phyloP scores from a whole-genome alignment of 2,797 vertebrate species.

The Catharus ustulatus region DNA sequence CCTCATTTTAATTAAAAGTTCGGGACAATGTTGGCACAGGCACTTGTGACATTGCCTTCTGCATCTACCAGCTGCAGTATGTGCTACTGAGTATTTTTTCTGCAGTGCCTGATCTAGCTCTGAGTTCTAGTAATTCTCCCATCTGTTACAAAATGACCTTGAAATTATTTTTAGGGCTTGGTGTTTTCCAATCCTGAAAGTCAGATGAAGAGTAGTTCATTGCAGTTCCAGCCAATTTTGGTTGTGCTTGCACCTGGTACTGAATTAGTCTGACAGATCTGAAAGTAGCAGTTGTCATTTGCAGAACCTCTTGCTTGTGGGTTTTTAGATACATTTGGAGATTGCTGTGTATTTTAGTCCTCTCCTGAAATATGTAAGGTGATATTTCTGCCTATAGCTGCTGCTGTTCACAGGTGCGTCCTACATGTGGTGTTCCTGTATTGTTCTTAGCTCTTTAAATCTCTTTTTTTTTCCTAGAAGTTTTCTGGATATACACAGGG shows the following conservation, averaged over 20 bases:
- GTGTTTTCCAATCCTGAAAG: conserved; percentile 4
- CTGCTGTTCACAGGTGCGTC: background rate
- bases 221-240: conserved; percentile 13
- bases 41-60: conserved; percentile 26
- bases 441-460: background rate
- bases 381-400: background rate
- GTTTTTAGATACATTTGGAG: background rate
- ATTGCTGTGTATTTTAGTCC: background rate
- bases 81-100: conserved; percentile 22
- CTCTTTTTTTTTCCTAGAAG: fast-evolving
- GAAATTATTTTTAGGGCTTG: conserved; percentile 44
- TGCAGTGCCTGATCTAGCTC: conserved; percentile 36
- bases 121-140: conserved; percentile 47
- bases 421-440: background rate
- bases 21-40: conserved; percentile 13
- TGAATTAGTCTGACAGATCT: conserved; percentile 10
- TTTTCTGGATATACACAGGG: background rate
- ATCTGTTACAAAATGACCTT: conserved; percentile 61
- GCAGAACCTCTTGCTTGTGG: background rate
- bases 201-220: background rate
- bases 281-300: conserved; percentile 3
- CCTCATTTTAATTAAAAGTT: conserved; percentile 65
- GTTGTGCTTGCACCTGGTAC: conserved; percentile 31
- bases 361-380: background rate
- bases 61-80: conserved; percentile 43